Percentiles rank a stretch among this genome's conserved stretches.
Conservation (phyloP, 2,888 invertebrate genomes). For the Saturnia pavonia region DNA sequence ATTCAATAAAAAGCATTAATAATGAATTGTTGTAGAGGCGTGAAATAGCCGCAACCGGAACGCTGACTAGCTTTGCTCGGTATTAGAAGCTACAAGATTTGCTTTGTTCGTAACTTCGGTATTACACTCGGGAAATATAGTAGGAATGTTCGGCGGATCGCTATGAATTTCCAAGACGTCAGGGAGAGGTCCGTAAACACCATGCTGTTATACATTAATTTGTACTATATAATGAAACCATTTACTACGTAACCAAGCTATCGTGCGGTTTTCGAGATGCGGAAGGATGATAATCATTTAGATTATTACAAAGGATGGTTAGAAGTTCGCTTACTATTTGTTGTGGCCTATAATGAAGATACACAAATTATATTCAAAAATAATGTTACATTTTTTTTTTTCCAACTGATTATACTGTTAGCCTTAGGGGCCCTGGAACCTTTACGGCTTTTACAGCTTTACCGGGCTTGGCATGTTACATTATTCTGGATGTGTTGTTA, state of each 20-base stretch:
- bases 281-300: not conserved
- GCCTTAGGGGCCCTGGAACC: too few relatives aligned
- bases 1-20: not conserved
- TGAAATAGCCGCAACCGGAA: constrained; percentile 39
- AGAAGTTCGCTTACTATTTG: not conserved
- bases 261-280: constrained; percentile 9
- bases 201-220: constrained; percentile 36
- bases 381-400: too few relatives aligned
- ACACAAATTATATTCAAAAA: not conserved
- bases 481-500: not conserved
- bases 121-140: constrained; percentile 57
- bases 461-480: too few relatives aligned
- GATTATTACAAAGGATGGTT: not conserved
- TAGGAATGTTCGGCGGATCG: constrained; percentile 51
- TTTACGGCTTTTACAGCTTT: too few relatives aligned
- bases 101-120: constrained; percentile 58
- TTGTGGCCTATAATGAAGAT: not conserved
- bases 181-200: constrained; percentile 38
- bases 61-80: constrained; percentile 36
- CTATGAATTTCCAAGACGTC: constrained; percentile 44
- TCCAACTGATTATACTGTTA: too few relatives aligned
- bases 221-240: constrained; percentile 40
- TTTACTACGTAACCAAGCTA: constrained; percentile 23
- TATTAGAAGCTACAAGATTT: constrained; percentile 46
- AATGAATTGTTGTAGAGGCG: constrained; percentile 24